Base-by-base conservation (phyloP, 1,140 invertebrate genomes). In the Chlorops oryzae region DNA sequence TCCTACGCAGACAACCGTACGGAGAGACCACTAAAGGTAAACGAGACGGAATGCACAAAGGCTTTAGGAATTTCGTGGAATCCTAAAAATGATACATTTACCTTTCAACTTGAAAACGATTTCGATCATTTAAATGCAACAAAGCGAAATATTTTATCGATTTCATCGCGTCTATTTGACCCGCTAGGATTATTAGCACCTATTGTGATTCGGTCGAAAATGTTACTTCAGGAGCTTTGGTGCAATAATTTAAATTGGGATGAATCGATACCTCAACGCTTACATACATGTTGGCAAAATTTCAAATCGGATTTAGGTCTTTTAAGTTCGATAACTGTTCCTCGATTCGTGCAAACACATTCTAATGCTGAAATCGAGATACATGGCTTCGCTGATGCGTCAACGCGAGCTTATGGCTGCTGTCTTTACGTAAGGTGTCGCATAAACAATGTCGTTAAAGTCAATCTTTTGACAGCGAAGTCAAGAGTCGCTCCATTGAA, bases 181-280 rank as follows among this genome's bases (percentile, higher is more conserved):
- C 62, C 64, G 5, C 40, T 63, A 7, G 73, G 71, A 18, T 62
- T 65, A 54, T 44, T 71, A 13, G 50, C 60, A 13, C 73, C 73
- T 7, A 41, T 68, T 22, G 52, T 62, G 7, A 59, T 73, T 12
- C 45, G 17, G 7, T 59, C 60, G 1, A 74, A 75, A 56, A 58
- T 73, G 7, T 58, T 73, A 6, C 60, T 74, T 18, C 71, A 74
- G 56, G 60, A 65, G 46, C 13, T 74, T 3, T 70, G 70, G 68
- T 51, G 47, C 46, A 13, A 24, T 49, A 52, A 61, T 27, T 41
- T 63, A 21, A n/a, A 59, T 55, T n/a, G 70, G 70, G 70, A 73
- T 54, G 52, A 57, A 17, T 9, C 34, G 17, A 25, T 61, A 20
- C 32, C 38, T 47, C 38, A 34, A 12, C 23, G 45, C 18, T n/a